Percentiles rank a stretch among this genome's conserved stretches.
These are phyloP conservation scores for Struthidea cinerea DNA, from an alignment of 2,113 vertebrate genomes.

Conservation along the genomic window DNA sequence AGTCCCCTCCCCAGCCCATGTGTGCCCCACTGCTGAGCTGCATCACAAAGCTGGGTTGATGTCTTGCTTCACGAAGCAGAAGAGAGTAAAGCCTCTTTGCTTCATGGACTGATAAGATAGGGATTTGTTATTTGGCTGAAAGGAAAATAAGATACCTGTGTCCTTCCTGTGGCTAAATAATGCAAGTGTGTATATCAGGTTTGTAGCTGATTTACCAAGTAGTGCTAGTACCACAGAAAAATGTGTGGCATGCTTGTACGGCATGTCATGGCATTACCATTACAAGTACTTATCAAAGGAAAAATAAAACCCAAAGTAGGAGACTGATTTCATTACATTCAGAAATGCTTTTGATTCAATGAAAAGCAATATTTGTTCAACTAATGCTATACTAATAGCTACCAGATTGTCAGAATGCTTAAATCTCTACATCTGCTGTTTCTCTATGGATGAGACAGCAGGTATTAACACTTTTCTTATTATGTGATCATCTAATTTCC, in stretches of 20 bases:
- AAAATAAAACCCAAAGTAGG: neutral
- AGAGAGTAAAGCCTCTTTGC: neutral
- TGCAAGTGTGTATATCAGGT: neutral
- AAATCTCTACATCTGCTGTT: neutral
- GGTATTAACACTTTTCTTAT: neutral
- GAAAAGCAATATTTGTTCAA: neutral
- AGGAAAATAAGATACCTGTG: neutral
- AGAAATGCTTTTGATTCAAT: neutral
- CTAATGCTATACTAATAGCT: neutral
- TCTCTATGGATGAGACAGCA: neutral
- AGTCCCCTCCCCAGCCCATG: neutral
- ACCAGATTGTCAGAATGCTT: neutral
- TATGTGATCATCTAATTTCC: neutral
- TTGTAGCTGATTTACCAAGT: neutral
- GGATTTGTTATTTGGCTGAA: neutral
- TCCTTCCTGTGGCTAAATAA: neutral
- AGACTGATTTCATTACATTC: neutral
- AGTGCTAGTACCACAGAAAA: neutral
- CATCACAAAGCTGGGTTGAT: fast-evolving
- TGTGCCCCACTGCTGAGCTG: neutral
- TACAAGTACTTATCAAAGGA: neutral
- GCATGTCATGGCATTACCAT: neutral
- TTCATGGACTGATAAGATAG: neutral
- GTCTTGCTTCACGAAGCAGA: neutral
- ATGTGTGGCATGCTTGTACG: neutral